Conservation (phyloP, 2,113 vertebrate genomes). For the Cavia porcellus region DNA sequence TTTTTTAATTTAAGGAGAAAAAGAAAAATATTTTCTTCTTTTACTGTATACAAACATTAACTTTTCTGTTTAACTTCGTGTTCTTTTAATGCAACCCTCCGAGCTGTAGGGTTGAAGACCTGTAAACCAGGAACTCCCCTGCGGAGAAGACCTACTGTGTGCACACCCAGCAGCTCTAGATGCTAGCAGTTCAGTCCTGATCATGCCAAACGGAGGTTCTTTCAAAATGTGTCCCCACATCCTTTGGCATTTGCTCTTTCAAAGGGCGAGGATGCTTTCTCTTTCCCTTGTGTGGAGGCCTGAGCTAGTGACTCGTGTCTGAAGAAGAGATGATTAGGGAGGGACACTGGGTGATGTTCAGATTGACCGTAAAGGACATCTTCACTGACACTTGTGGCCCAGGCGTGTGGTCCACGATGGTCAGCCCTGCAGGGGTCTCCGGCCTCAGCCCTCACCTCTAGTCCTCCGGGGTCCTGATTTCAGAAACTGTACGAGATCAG, state of each 20-base stretch:
- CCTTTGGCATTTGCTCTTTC: background rate
- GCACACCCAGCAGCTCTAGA: background rate
- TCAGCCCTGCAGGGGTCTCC: background rate
- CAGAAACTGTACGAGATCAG: background rate
- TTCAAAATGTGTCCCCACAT: background rate
- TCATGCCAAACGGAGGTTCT: background rate
- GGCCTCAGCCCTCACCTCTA: background rate
- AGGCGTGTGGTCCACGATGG: fast-evolving
- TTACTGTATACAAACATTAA: background rate
- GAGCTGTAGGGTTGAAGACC: background rate
- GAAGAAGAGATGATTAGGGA: background rate
- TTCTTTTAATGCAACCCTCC: background rate
- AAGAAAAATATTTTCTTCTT: background rate
- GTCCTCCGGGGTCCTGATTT: background rate
- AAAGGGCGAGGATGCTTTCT: background rate
- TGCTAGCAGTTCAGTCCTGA: background rate
- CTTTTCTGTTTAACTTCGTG: background rate
- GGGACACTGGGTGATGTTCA: background rate
- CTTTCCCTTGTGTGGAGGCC: background rate
- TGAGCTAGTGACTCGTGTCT: background rate
- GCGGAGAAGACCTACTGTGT: too few relatives aligned
- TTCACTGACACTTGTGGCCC: background rate
- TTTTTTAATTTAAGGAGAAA: too few relatives aligned
- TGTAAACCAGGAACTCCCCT: too few relatives aligned
- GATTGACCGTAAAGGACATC: background rate